Evolutionary conservation across 1,140 invertebrate species (phyloP).

Genomic region (Pseudomyrmex gracilis): DNA sequence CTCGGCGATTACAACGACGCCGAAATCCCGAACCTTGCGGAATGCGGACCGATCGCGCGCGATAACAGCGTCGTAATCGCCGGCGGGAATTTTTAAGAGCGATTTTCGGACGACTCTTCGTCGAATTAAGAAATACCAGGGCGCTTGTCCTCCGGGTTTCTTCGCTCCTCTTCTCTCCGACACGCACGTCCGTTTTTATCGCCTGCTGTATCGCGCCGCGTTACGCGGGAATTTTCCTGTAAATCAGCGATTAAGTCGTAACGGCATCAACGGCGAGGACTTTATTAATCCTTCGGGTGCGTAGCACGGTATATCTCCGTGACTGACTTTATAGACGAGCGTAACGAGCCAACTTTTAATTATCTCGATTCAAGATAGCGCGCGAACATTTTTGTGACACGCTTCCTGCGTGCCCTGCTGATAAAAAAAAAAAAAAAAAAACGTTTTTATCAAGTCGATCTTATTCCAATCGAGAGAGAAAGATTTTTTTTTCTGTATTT

Average conservation of each 20-base stretch:
- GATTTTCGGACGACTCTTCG: slow-evolving; percentile 52
- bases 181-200: slow-evolving; percentile 41
- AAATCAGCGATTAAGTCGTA: slow-evolving; percentile 46
- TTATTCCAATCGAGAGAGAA: too few relatives aligned
- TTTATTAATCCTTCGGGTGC: slow-evolving; percentile 34
- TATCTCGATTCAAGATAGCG: slow-evolving; percentile 14
- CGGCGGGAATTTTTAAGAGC: slow-evolving; percentile 65
- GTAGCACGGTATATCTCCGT: not conserved
- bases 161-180: slow-evolving; percentile 10
- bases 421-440: too few relatives aligned
- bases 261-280: slow-evolving; percentile 3
- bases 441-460: not conserved
- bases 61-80: slow-evolving; percentile 68
- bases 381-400: not conserved
- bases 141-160: slow-evolving; percentile 48
- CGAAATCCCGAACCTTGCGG: slow-evolving; percentile 18
- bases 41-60: slow-evolving; percentile 66
- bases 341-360: slow-evolving; percentile 39
- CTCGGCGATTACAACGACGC: slow-evolving; percentile 64
- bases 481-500: too few relatives aligned
- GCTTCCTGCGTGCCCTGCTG: not conserved
- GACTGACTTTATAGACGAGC: slow-evolving; percentile 3
- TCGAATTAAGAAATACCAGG: slow-evolving; percentile 68
- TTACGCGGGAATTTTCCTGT: slow-evolving; percentile 46
- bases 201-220: slow-evolving; percentile 31